phyloP scores from a whole-genome alignment of 2,797 vertebrate species.

The Enteromius trimaculatus region DNA sequence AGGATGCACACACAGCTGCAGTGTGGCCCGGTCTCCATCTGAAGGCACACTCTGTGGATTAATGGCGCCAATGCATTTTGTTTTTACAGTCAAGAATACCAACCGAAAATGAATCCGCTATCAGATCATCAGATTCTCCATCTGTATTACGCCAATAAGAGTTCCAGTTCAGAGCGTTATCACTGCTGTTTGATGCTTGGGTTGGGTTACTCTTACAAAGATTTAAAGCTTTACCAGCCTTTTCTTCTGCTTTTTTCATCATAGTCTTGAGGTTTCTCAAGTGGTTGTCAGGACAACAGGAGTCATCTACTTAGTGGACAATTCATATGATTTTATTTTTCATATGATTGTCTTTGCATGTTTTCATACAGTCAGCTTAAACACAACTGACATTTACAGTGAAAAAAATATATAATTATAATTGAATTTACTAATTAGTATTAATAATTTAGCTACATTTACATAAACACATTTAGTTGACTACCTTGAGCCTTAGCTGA shows the following conservation, averaged over 20 bases:
- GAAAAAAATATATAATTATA: too few species aligned
- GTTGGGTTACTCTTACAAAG: not conserved
- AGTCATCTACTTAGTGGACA: not conserved
- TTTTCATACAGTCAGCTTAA: not conserved
- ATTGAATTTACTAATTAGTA: too few species aligned
- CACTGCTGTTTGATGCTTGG: not conserved
- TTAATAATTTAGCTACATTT: too few species aligned
- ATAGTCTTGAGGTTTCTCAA: not conserved
- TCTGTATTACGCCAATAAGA: not conserved
- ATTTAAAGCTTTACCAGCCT: not conserved
- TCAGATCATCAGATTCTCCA: not conserved
- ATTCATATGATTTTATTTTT: too few species aligned
- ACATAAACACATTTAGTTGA: too few species aligned
- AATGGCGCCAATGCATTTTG: not conserved
- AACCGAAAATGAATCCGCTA: not conserved
- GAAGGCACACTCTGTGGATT: not conserved
- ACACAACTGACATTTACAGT: not conserved
- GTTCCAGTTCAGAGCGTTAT: not conserved
- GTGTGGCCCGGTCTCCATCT: slow-evolving; percentile 9
- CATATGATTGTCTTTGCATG: not conserved
- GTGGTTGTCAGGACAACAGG: not conserved
- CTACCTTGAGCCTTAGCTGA: too few species aligned
- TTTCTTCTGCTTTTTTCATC: not conserved
- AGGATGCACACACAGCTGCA: slow-evolving; percentile 33
- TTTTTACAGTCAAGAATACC: not conserved